A percentile compares a stretch with the other conserved stretches of the same genome.
Evolutionary conservation across 2,113 vertebrate genomes (phyloP).

Genomic region (Setophaga petechia): DNA sequence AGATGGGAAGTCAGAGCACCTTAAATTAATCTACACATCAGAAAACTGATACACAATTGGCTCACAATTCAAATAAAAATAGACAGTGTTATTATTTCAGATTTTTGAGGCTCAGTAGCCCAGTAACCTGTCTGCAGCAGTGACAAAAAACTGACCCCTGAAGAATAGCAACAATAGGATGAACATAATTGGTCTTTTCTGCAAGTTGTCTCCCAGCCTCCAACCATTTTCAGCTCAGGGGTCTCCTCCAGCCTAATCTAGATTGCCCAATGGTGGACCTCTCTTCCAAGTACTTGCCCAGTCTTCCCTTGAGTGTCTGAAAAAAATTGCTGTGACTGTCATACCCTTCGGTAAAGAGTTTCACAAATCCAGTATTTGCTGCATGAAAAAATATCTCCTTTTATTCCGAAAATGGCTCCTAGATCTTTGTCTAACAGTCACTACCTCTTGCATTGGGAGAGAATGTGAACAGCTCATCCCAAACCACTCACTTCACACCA

Average conservation of each 20-base stretch:
- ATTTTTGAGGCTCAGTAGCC: neutral
- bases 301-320: neutral
- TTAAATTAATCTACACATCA: neutral
- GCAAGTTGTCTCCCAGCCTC: neutral
- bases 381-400: neutral
- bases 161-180: neutral
- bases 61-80: neutral
- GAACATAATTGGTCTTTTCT: neutral
- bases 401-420: neutral
- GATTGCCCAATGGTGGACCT: neutral
- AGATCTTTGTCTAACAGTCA: neutral
- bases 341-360: neutral
- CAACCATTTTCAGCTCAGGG: neutral
- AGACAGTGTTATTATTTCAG: neutral
- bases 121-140: neutral
- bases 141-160: neutral
- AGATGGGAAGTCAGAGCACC: neutral
- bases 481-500: neutral
- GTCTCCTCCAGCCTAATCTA: neutral
- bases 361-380: neutral
- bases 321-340: neutral
- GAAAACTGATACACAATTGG: neutral
- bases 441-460: neutral
- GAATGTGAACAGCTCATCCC: neutral
- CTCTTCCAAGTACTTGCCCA: neutral